Conservation (phyloP, 1,140 invertebrate species). For the Zaprionus davidi region DNA sequence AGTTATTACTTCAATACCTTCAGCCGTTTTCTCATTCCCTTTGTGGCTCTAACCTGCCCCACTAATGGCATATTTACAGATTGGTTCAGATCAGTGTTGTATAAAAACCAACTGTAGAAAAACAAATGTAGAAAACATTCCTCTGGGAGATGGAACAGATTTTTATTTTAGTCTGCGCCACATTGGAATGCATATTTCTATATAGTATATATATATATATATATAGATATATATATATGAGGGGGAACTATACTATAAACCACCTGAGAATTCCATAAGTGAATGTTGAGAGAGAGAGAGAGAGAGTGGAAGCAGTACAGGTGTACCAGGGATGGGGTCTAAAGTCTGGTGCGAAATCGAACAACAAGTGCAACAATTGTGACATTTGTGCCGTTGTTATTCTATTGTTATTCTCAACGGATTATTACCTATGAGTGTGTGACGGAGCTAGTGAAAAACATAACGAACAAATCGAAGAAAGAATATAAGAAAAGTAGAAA, state of each 20-base stretch:
- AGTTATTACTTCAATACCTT: background rate
- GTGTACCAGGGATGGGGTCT: background rate
- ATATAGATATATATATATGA: background rate
- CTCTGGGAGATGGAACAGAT: constrained; percentile 61
- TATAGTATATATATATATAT: background rate
- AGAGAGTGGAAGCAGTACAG: background rate
- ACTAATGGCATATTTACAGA: constrained; percentile 20
- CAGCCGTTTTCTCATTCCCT: background rate
- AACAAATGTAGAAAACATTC: constrained; percentile 66
- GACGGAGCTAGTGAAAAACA: constrained; percentile 35
- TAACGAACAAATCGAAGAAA: constrained; percentile 48
- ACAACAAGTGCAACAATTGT: constrained; percentile 48
- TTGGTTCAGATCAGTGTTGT: background rate
- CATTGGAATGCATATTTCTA: constrained; percentile 43
- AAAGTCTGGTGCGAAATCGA: constrained; percentile 7
- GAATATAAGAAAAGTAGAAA: constrained; percentile 14
- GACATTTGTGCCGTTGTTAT: constrained; percentile 43
- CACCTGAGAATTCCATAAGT: constrained; percentile 69
- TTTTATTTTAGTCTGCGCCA: constrained; percentile 36
- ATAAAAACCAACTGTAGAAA: constrained; percentile 50
- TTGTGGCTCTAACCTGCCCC: constrained; percentile 26
- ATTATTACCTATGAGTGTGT: constrained; percentile 29
- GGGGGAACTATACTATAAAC: constrained; percentile 40
- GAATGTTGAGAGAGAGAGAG: background rate
- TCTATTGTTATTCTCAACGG: constrained; percentile 15